Evolutionary conservation across 2,888 invertebrate genomes (phyloP), one percentile per base, ranked within the genome.

Genomic region (Pterostichus madidus): DNA sequence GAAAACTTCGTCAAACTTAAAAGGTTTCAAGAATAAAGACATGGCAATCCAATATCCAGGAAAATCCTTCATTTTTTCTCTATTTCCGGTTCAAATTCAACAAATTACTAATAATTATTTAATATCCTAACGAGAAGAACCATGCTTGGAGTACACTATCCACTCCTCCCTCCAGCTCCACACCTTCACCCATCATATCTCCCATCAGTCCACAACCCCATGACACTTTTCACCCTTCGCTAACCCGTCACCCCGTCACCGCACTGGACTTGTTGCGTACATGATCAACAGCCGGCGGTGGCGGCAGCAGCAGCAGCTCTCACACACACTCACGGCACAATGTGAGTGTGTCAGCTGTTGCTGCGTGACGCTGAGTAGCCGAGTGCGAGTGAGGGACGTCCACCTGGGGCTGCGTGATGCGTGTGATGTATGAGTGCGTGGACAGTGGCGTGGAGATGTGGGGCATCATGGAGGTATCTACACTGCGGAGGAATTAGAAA

Each of bases 301-400:
- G 64, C 6, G 61, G 56, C 10, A 24, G 49, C 17, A 31, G 61
- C 10, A 32, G 32, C 32, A 13, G 31, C 13, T n/a, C 68, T 17
- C 44, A 71, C 68, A 56, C 10, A 17, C 56, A 56, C 6, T 13
- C 53, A 53, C 53, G 53, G 49, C n/a, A 35, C 59, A 32, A 64
- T 79, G 79, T 61, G 46, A 64, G 49, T 46, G 77, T 77, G 68
- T 80, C 80, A 80, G 80, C 80, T 80, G 80, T 80, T 80, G 80
- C 80, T 80, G 68, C 68, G 64, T 64, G 68, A 79, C 46, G 44
- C 61, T 39, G 39, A 39, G 59, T 35, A 13, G 32, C 32, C 17
- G 61, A 61, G 32, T 31, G 11, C 31, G 61, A 61, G 17, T 61
- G n/a, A 31, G 32, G 53, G 24, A 31, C 15, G 39, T 39, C 39